Conservation (phyloP, 2,797 vertebrate species). For the Sardinella longiceps region DNA sequence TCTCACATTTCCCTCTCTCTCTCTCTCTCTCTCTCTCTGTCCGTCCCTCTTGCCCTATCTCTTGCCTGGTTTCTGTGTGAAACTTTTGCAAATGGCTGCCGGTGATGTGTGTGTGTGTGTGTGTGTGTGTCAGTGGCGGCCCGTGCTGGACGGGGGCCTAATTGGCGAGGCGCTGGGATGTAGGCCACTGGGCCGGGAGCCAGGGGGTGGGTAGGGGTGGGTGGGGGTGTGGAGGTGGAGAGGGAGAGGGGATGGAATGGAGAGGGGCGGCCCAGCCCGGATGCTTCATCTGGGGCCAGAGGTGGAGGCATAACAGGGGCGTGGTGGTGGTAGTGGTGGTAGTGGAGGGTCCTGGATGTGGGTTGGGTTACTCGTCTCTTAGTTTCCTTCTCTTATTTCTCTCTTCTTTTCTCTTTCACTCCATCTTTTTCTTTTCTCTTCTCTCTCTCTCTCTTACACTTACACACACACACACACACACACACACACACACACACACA, state of each 20-base stretch:
- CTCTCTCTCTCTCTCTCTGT: too few species aligned
- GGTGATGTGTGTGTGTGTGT: background rate
- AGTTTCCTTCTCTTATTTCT: too few species aligned
- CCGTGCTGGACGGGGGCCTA: background rate
- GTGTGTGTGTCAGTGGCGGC: background rate
- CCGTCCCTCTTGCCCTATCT: background rate
- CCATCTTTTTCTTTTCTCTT: too few species aligned
- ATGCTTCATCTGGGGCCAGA: background rate
- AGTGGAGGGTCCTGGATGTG: background rate
- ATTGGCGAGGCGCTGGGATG: background rate
- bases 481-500: conserved; percentile 28
- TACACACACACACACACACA: background rate
- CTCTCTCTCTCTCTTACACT: background rate
- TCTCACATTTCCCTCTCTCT: background rate
- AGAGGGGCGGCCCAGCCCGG: background rate
- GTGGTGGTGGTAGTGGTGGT: background rate
- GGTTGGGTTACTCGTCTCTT: too few species aligned
- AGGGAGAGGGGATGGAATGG: background rate
- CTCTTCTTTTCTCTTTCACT: too few species aligned
- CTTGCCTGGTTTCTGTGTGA: background rate
- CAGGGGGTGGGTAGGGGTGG: background rate
- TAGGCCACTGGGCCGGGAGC: background rate
- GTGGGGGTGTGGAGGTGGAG: too few species aligned
- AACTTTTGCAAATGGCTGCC: background rate
- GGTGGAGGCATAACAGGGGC: background rate